Evolutionary conservation across 2,113 vertebrate species (phyloP), one percentile per base, ranked within the genome.

Genomic region (Merops nubicus): DNA sequence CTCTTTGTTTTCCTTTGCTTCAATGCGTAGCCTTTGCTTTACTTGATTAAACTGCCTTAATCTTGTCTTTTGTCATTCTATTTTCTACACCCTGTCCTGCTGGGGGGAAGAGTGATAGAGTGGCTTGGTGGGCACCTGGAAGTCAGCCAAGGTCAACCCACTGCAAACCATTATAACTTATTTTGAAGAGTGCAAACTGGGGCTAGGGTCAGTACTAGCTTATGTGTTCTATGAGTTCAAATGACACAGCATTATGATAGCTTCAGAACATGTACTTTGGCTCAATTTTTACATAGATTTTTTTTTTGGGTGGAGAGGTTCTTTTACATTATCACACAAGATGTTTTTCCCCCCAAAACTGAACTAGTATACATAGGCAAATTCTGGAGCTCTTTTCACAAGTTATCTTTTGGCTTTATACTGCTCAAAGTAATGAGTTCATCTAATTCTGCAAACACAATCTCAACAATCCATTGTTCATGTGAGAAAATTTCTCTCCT

Each of bases 391-490:
- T 72, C 22, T 85, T 63, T 26, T 54, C 20, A 40, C 22, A 70
- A 75, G 22, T 67, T 85, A 60, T 43, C n/a, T 82, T 70, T 69
- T 48, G 47, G 17, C 8, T 88, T 85, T 73, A 23, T 5, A 10
- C 51, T 91, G 53, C 40, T 86, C 64, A 76, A 81, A 85, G 26
- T 65, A 92, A 95, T 33, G 31, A 89, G 22, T 54, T 81, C 62
- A 34, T 82, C 38, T 91, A 40, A 92, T 50, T 73, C 78, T 87
- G 28, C 51, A 93, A 95, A 89, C 60, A 6, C 18, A 65, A 63
- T 64, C 45, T 29, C 59, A 93, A 68, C 23, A 92, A 70, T 64
- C 48, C 76, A 5, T 86, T 23, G 4, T 21, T 64, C 18, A 34
- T 8, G 5, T 31, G 11, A 81, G 57, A 89, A 81, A 91, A 75